phyloP scores from a whole-genome alignment of 1,140 invertebrate species.

The Brachionus paranguensis region DNA sequence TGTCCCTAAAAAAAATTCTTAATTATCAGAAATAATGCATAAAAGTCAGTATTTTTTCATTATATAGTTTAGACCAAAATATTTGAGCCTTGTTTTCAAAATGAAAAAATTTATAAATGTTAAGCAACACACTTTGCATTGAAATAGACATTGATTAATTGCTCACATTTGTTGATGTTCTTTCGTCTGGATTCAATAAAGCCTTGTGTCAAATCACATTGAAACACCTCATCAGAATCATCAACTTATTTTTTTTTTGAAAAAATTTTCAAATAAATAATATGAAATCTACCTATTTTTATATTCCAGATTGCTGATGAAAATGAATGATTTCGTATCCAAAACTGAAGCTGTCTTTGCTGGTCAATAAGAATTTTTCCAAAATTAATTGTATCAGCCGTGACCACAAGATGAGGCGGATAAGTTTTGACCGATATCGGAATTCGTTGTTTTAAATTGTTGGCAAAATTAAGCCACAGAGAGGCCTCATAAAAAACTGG shows the following conservation, averaged over 20 bases:
- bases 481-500: neutral
- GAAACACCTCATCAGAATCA: neutral
- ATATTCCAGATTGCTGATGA: conserved; percentile 5
- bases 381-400: neutral
- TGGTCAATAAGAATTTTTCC: neutral
- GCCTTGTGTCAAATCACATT: neutral
- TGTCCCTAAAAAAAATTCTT: neutral
- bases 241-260: neutral
- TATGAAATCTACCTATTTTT: neutral
- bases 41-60: neutral
- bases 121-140: neutral
- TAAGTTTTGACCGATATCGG: neutral
- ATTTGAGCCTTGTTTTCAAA: neutral
- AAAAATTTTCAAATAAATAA: neutral
- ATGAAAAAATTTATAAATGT: neutral
- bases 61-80: neutral
- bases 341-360: neutral
- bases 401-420: neutral
- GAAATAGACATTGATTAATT: conserved; percentile 19
- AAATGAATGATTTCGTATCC: conserved; percentile 11
- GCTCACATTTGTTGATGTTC: neutral
- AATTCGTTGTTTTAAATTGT: neutral
- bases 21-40: too few relatives aligned
- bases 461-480: neutral
- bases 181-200: neutral